Conservation (phyloP, 2,888 invertebrate genomes). For the Poecilobothrus nobilitatus region DNA sequence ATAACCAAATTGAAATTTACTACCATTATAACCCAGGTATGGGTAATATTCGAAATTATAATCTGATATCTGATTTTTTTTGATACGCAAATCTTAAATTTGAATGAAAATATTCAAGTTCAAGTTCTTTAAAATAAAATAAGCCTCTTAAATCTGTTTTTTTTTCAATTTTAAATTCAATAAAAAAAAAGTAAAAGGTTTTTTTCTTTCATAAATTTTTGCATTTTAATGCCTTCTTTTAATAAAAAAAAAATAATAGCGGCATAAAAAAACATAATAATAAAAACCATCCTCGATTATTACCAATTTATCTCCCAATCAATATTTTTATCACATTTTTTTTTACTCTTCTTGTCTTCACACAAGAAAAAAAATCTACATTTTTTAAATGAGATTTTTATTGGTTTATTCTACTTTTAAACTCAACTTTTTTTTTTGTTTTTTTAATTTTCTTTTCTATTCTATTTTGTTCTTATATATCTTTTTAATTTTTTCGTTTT, state of each 20-base stretch:
- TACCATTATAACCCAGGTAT: too few relatives aligned
- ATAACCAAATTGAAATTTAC: too few relatives aligned
- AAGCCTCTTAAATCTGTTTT: neutral
- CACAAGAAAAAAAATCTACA: neutral
- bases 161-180: neutral
- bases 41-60: too few relatives aligned
- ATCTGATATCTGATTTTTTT: too few relatives aligned
- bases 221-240: neutral
- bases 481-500: neutral
- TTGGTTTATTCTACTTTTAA: neutral
- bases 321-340: neutral
- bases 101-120: too few relatives aligned
- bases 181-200: neutral
- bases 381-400: conserved; percentile 2
- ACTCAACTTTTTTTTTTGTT: neutral
- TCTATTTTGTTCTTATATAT: neutral
- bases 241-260: neutral
- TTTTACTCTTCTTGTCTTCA: neutral
- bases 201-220: neutral
- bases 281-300: neutral
- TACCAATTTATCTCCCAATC: conserved; percentile 6
- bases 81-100: too few relatives aligned
- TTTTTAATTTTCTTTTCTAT: neutral
- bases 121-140: neutral
- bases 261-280: neutral